A percentile compares a stretch with the other conserved stretches of the same genome.
Evolutionary conservation across 23 tunicate species (phyloP).

Genomic region (Halocynthia aurantium): DNA sequence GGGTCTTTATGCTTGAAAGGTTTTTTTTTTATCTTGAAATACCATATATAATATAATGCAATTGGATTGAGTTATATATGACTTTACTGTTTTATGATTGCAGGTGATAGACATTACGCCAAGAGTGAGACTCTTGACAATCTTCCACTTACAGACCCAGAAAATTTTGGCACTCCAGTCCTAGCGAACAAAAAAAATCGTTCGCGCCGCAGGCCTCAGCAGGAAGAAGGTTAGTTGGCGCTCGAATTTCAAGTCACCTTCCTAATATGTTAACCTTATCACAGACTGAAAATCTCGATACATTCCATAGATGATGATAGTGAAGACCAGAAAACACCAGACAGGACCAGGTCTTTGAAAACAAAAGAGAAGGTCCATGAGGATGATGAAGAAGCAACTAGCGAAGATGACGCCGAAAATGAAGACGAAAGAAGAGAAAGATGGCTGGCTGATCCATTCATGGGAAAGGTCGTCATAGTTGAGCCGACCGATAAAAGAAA

Average conservation of each 20-base stretch:
- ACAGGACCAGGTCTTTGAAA: conserved; percentile 23
- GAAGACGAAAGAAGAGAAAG: conserved; percentile 46
- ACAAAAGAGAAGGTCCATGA: conserved; percentile 3
- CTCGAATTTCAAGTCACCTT: too few species aligned
- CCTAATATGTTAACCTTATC: too few species aligned
- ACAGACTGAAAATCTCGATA: too few species aligned
- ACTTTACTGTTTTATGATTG: conserved; percentile 1
- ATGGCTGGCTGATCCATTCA: conserved; percentile 65
- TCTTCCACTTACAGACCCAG: conserved; percentile 91
- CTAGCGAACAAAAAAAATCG: conserved; percentile 28
- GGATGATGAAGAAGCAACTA: conserved; percentile 32
- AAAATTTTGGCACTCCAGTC: conserved; percentile 93
- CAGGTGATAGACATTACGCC: conserved; percentile 86
- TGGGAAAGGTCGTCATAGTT: conserved; percentile 85
- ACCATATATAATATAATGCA: not conserved
- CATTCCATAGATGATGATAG: conserved; percentile 39
- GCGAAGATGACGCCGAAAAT: conserved; percentile 38
- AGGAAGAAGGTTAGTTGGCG: not conserved
- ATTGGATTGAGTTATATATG: not conserved
- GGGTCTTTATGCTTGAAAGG: conserved; percentile 88
- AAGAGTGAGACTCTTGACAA: conserved; percentile 85
- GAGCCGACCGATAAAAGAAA: conserved; percentile 84
- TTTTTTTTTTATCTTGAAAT: conserved; percentile 1
- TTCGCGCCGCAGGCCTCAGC: conserved; percentile 5
- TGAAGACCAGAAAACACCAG: conserved; percentile 51